phyloP scores from a whole-genome alignment of 2,113 vertebrate genomes.

The Numenius arquata region DNA sequence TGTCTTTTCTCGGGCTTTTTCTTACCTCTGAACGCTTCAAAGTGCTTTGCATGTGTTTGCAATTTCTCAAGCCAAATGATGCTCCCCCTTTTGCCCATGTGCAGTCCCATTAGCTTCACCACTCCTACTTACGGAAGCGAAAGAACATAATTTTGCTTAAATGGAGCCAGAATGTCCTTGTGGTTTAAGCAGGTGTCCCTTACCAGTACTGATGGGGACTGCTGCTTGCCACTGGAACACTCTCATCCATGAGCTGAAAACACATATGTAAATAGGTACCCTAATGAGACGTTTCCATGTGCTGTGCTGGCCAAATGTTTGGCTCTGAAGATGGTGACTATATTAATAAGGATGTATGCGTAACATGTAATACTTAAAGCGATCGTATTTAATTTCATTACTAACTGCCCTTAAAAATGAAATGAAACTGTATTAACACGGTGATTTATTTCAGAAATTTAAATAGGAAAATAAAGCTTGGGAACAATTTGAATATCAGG shows the following conservation, averaged over 20 bases:
- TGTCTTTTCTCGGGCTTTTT: background rate
- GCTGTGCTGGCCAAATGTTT: background rate
- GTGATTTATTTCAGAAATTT: conserved; percentile 47
- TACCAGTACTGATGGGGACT: background rate
- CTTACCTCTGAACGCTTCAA: background rate
- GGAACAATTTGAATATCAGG: background rate
- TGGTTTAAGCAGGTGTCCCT: conserved; percentile 47
- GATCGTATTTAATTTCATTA: conserved; percentile 32
- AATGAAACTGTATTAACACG: conserved; percentile 5
- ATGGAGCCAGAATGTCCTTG: background rate
- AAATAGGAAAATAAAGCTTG: conserved; percentile 10
- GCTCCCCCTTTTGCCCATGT: background rate
- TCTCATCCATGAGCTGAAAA: conserved; percentile 1
- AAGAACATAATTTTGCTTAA: conserved; percentile 25
- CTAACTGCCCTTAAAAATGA: conserved; percentile 52
- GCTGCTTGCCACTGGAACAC: background rate
- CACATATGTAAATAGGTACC: conserved; percentile 51
- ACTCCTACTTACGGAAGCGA: background rate
- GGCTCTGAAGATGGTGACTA: background rate
- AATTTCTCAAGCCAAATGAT: background rate
- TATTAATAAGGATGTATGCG: background rate
- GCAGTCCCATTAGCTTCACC: conserved; percentile 7
- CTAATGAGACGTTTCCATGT: conserved; percentile 11
- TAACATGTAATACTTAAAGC: background rate
- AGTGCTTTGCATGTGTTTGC: background rate